These are phyloP conservation scores for Ormyrus rosae DNA, from an alignment of 2,888 invertebrate genomes.

Conservation along the genomic window DNA sequence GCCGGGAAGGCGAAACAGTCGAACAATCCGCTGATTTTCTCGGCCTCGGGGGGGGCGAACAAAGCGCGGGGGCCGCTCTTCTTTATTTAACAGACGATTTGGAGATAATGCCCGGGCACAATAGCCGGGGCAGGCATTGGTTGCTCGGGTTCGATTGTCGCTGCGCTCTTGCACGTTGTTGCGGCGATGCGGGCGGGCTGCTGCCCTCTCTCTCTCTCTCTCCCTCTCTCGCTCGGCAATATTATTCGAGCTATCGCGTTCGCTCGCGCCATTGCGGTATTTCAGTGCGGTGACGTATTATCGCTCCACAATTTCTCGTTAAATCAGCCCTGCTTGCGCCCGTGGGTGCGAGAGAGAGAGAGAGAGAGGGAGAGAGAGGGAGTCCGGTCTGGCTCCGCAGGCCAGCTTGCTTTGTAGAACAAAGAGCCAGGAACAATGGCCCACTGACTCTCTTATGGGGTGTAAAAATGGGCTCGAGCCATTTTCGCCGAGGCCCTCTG, in stretches of 20 bases:
- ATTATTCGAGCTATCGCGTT: constrained; percentile 45
- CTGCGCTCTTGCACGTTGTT: background rate
- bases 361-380: background rate
- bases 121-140: background rate
- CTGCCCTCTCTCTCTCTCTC: too few relatives aligned
- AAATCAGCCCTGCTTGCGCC: constrained; percentile 43
- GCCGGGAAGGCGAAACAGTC: too few relatives aligned
- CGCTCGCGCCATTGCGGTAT: constrained; percentile 39
- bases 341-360: too few relatives aligned
- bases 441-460: constrained; percentile 43
- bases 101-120: background rate
- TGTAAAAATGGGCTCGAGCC: constrained; percentile 44
- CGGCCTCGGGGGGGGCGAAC: too few relatives aligned
- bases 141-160: constrained; percentile 24
- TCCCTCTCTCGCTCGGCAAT: constrained; percentile 14
- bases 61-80: background rate
- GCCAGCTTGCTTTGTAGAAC: background rate
- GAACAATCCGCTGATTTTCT: too few relatives aligned
- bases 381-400: background rate
- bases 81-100: constrained; percentile 1
- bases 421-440: constrained; percentile 49
- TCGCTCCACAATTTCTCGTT: constrained; percentile 55
- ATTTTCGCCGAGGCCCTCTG: constrained; percentile 14
- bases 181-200: background rate
- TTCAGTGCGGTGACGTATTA: constrained; percentile 49